Base-by-base conservation (phyloP, 2,888 invertebrate genomes). In the Nomada flava region DNA sequence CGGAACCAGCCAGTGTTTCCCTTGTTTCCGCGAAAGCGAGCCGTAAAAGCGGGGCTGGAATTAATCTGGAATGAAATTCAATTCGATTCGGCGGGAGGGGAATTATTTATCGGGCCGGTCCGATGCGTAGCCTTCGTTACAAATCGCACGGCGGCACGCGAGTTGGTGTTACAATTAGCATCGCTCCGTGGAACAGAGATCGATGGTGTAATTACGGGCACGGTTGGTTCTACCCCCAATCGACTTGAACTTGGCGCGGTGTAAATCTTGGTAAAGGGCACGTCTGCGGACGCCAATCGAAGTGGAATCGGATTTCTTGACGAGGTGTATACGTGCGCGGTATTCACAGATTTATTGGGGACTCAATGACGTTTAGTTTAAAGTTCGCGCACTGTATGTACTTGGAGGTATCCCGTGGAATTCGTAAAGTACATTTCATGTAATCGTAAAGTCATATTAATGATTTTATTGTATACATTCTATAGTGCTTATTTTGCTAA, bases 131-230 rank as follows among this genome's bases (percentile, higher is more conserved):
- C 67, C 50, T 42, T 52, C 42, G 64, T 47, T 70, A 62, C 64
- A 76, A 83, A 79, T 83, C 79, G 78, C 68, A 68, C 11, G 11
- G 64, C 78, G 69, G 63, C 83, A 83, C 83, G 83, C 83, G 75
- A 78, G 50, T 72, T 44, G 36, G 42, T 13, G 69, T 63, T 83
- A 76, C 67, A 78, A 79, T 83, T 83, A 78, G 75, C 47, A 53
- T 67, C 42, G 55, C 7, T 63, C 62, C 55, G 57, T 55, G 65
- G 64, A 74, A 57, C 11, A 63, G 60, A 57, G 69, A 69, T 83
- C 83, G 83, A 83, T 82, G 55, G 68, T 18, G 70, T 75, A 83
- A 83, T 83, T 83, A 67, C 83, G 71, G 71, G 67, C 53, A 44
- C 63, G 62, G 36, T 59, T 20, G 42, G 75, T 47, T 67, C 29